Conservation (phyloP, 2,888 invertebrate species). For the Drosophila dives region DNA sequence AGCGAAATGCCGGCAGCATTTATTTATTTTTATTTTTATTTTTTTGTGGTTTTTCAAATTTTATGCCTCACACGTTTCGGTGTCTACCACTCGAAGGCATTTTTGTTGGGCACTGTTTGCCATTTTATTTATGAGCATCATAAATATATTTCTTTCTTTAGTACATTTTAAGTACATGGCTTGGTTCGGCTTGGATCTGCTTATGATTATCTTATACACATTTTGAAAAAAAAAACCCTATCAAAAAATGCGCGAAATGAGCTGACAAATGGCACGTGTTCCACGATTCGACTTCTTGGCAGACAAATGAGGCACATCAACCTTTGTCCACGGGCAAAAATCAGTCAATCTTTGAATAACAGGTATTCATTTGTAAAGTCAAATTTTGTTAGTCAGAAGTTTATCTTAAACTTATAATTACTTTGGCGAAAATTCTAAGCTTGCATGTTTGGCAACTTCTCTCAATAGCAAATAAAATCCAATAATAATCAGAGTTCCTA, state of each 20-base stretch:
- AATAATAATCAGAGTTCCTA: background rate
- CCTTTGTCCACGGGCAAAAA: conserved; percentile 17
- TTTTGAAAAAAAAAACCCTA: conserved; percentile 50
- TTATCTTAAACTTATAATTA: background rate
- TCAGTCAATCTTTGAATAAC: conserved; percentile 3
- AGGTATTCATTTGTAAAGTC: background rate
- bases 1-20: conserved; percentile 43
- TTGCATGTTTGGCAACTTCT: background rate
- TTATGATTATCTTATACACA: conserved; percentile 65
- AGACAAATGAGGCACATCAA: conserved; percentile 38
- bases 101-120: conserved; percentile 58
- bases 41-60: conserved; percentile 44
- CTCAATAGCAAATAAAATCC: background rate
- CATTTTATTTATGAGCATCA: conserved; percentile 76
- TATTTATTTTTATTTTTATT: conserved; percentile 4
- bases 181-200: conserved; percentile 25
- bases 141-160: conserved; percentile 64
- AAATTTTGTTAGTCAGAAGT: background rate
- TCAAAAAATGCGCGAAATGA: conserved; percentile 41
- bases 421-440: background rate
- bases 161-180: conserved; percentile 56
- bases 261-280: conserved; percentile 73
- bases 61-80: conserved; percentile 74
- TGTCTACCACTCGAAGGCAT: conserved; percentile 25
- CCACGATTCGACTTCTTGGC: conserved; percentile 28